These are phyloP conservation scores for Sciurus niger DNA, from an alignment of 2,113 vertebrate genomes.

Conservation along the genomic window DNA sequence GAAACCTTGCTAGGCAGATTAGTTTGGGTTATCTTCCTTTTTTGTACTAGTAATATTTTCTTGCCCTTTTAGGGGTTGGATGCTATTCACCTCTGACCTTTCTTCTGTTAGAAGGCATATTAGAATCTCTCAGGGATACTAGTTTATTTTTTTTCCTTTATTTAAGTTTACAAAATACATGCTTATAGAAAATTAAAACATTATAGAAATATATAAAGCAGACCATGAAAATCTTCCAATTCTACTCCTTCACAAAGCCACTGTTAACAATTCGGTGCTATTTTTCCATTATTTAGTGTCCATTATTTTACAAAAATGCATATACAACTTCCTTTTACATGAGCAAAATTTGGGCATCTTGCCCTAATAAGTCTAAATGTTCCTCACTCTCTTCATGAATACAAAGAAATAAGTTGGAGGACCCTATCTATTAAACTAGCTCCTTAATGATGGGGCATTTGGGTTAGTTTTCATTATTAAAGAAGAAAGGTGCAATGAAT, in stretches of 20 bases:
- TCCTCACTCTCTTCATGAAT: neutral
- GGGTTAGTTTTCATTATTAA: conserved; percentile 19
- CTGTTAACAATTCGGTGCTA: neutral
- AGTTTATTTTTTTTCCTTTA: neutral
- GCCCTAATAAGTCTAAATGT: neutral
- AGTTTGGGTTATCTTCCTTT: neutral
- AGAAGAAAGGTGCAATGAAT: neutral
- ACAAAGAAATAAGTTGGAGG: conserved; percentile 3
- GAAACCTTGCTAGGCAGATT: neutral
- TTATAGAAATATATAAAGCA: conserved; percentile 60
- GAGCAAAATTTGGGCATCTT: conserved; percentile 8
- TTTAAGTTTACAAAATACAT: conserved; percentile 73
- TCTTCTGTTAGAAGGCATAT: neutral
- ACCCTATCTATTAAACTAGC: neutral
- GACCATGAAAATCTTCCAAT: conserved; percentile 22
- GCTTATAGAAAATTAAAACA: conserved; percentile 68
- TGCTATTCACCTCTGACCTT: neutral
- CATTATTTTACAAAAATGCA: conserved; percentile 21
- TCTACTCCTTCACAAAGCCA: conserved; percentile 45
- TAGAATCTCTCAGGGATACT: conserved; percentile 37
- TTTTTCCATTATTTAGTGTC: neutral
- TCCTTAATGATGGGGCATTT: neutral
- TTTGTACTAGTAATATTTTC: neutral
- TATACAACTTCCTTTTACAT: neutral
- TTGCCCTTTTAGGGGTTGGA: neutral